Conservation (phyloP, 2,888 invertebrate species). For the Hecatera dysodea region DNA sequence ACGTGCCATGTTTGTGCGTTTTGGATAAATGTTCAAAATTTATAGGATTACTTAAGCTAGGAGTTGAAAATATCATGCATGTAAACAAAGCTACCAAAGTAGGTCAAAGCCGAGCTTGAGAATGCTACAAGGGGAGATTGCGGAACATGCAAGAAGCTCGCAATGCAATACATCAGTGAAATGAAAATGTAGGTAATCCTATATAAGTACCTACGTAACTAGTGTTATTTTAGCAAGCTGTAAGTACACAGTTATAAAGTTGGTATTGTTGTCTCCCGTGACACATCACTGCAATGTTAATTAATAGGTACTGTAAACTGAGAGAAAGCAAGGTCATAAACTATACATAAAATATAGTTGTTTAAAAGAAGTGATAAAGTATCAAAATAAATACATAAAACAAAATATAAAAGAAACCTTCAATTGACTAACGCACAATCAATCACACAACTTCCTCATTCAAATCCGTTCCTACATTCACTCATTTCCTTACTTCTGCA, state of each 20-base stretch:
- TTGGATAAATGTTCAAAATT: not conserved
- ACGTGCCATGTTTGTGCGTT: not conserved
- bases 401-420: no score
- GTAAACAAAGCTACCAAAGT: not conserved
- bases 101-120: not conserved
- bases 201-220: conserved; percentile 22
- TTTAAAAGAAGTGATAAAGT: no score
- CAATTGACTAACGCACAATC: no score
- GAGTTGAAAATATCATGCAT: conserved; percentile 1
- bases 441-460: no score
- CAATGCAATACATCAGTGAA: not conserved
- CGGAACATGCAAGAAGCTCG: not conserved
- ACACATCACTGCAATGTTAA: conserved; percentile 23
- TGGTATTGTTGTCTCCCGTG: no score
- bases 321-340: not conserved
- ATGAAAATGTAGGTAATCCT: conserved; percentile 35
- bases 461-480: no score
- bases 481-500: no score
- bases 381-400: no score
- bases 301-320: not conserved
- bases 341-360: no score
- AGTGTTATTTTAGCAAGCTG: conserved; percentile 10
- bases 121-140: not conserved
- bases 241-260: not conserved
- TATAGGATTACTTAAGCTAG: not conserved